Evolutionary conservation across 1,140 invertebrate genomes (phyloP).

Genomic region (Brachionus plicatilis): DNA sequence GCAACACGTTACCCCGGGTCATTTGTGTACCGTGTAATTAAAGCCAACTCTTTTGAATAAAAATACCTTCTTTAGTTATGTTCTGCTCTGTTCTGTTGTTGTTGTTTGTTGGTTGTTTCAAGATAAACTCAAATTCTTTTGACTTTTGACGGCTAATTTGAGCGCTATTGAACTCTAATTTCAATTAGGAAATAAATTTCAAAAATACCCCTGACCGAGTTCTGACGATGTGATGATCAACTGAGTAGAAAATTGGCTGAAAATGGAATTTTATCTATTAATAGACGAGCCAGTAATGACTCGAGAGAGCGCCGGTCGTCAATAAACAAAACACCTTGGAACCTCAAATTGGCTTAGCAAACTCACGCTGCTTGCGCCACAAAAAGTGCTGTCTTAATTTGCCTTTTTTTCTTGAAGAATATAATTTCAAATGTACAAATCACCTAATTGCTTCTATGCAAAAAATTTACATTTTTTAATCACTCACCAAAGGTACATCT

Average conservation of each 20-base stretch:
- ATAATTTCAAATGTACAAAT: neutral
- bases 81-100: neutral
- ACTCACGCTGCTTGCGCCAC: neutral
- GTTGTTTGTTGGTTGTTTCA: neutral
- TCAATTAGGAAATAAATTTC: neutral
- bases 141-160: neutral
- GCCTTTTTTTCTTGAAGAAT: too few relatives aligned
- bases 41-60: neutral
- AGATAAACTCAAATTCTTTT: neutral
- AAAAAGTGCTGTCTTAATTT: too few relatives aligned
- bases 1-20: neutral
- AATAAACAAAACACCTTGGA: neutral
- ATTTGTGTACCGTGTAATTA: neutral
- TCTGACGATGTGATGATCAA: neutral
- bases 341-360: slow-evolving; percentile 1
- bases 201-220: neutral
- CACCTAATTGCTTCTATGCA: neutral
- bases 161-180: slow-evolving; percentile 12
- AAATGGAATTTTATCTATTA: neutral
- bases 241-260: slow-evolving; percentile 29
- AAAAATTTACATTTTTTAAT: neutral
- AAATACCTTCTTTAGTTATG: neutral
- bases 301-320: neutral
- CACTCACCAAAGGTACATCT: neutral
- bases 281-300: neutral